phyloP scores from a whole-genome alignment of 2,888 invertebrate genomes.

The Drosophila lacicola region DNA sequence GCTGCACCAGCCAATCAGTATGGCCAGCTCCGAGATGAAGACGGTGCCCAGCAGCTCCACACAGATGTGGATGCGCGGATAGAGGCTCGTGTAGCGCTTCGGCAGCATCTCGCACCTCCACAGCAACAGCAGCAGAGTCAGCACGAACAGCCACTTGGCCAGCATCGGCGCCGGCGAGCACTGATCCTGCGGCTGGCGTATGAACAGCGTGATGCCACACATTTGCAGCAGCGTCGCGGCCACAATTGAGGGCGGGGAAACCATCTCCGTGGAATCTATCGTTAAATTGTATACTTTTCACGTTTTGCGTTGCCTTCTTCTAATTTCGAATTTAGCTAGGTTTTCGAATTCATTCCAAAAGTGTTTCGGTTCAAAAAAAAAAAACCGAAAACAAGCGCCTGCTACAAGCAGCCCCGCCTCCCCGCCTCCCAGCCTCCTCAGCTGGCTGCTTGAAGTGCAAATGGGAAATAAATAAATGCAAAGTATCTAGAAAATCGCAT shows the following conservation, averaged over 20 bases:
- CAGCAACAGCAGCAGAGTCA: constrained; percentile 34
- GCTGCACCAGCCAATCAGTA: constrained; percentile 45
- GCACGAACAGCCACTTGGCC: constrained; percentile 31
- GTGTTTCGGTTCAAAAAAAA: neutral
- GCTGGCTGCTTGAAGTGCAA: neutral
- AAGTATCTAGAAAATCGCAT: constrained; percentile 30
- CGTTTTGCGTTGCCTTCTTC: constrained; percentile 1
- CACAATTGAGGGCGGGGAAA: constrained; percentile 43
- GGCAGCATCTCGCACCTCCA: constrained; percentile 49
- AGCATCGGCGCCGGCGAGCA: constrained; percentile 23
- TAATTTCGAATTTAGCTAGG: constrained; percentile 11
- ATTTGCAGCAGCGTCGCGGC: constrained; percentile 44
- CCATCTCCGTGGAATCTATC: constrained; percentile 39
- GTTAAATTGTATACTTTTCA: constrained; percentile 9
- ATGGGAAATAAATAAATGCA: constrained; percentile 34
- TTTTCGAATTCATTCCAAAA: constrained; percentile 19
- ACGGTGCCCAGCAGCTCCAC: constrained; percentile 50
- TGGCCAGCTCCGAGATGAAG: constrained; percentile 41
- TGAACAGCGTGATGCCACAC: constrained; percentile 43
- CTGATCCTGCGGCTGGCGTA: constrained; percentile 23
- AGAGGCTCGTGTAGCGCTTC: constrained; percentile 8
- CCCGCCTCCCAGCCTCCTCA: neutral
- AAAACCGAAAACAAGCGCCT: constrained; percentile 5
- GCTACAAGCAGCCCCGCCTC: constrained; percentile 3
- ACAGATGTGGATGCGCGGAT: constrained; percentile 19